Evolutionary conservation across 2,113 vertebrate genomes (phyloP).

Genomic region (Labrus mixtus): DNA sequence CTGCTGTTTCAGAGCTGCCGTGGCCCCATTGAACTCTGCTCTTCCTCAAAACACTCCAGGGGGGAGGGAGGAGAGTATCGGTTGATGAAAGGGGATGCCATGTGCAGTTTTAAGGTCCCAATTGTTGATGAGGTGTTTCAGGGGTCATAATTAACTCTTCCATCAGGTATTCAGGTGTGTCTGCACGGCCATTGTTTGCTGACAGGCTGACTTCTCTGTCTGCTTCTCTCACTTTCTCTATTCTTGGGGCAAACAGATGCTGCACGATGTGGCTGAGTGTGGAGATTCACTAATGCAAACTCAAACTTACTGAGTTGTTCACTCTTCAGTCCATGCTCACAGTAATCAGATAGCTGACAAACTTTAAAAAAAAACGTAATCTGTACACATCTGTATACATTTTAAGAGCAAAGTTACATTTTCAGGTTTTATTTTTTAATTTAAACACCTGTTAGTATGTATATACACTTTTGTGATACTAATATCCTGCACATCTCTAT

Average conservation of each 20-base stretch:
- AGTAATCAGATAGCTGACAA: constrained; percentile 73
- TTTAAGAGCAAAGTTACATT: too few species aligned
- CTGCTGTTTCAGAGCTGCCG: constrained; percentile 48
- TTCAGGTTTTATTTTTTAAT: too few species aligned
- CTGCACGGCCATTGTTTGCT: constrained; percentile 78
- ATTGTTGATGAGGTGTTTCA: constrained; percentile 82
- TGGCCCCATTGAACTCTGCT: constrained; percentile 35
- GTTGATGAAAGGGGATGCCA: constrained; percentile 68
- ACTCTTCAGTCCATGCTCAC: constrained; percentile 63
- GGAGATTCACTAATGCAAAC: constrained; percentile 77
- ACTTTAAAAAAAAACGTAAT: constrained; percentile 5
- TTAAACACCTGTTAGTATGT: too few species aligned
- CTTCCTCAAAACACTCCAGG: constrained; percentile 48
- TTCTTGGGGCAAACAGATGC: constrained; percentile 66
- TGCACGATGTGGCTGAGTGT: constrained; percentile 70
- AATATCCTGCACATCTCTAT: too few species aligned
- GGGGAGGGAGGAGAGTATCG: too few species aligned
- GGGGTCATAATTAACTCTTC: constrained; percentile 87
- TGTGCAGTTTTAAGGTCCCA: constrained; percentile 84
- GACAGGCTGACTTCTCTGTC: constrained; percentile 61
- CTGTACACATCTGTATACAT: too few species aligned
- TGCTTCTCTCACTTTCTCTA: constrained; percentile 39
- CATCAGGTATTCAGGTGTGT: constrained; percentile 84
- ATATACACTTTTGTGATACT: too few species aligned
- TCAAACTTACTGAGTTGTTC: constrained; percentile 69